Evolutionary conservation across 1,140 invertebrate species (phyloP), one percentile per base, ranked within the genome.

Genomic region (Ips nitidus): DNA sequence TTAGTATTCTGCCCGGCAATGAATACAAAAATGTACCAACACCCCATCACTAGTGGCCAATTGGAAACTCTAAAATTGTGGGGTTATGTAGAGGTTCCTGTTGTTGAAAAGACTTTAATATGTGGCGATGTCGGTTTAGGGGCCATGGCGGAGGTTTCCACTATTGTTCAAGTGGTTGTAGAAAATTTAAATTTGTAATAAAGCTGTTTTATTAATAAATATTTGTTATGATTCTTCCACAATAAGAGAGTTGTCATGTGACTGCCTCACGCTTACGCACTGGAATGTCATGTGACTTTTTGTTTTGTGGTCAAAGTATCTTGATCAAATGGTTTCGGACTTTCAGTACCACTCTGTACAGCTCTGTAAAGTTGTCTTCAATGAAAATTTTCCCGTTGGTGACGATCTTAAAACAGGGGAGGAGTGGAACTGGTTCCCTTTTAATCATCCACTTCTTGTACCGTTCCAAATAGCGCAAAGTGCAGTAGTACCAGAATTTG

Each of bases 21-120:
- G 98, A 99, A 99, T 78, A 98, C 95, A 0, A 87, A 88, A 73
- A 97, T 97, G 95, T 99, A 94, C 90, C 86, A 97, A 67, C 97
- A 99, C 83, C 97, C 97, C 0, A 79, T 98, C 6, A 99, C 98
- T 2, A 79, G 83, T 2, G 83, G 79, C 70, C 92, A 99, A 76
- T 86, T 98, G 55, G 76, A 84, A 1, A 86, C 84, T 68, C 82
- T 99, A 2, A 89, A 87, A 61, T 84, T 84, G 37, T 95, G 93
- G 88, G 94, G 94, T 4, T 95, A 96, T 79, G 85, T 83, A 70
- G 89, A 98, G 78, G 87, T 99, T 61, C 91, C 92, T 37, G 91
- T 91, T 66, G 90, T 99, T 66, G 86, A 87, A 55, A 99, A 99
- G 81, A 91, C 86, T 36, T 80, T 99, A 1, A 94, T 97, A 81